These are phyloP conservation scores for Neodon shergylaensis DNA, from an alignment of 2,113 vertebrate genomes.

Conservation along the genomic window DNA sequence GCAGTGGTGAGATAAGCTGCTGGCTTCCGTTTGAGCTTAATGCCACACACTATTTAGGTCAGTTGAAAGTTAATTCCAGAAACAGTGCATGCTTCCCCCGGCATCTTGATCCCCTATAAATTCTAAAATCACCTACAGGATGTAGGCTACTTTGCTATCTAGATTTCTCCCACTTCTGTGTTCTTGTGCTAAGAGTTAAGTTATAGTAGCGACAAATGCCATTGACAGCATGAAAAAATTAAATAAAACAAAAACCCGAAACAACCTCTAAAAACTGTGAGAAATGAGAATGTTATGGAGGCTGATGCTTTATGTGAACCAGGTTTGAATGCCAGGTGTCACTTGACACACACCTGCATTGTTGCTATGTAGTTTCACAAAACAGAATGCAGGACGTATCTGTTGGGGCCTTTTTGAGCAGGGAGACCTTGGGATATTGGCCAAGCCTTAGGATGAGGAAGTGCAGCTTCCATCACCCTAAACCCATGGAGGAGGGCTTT, in stretches of 20 bases:
- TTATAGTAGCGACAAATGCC: neutral
- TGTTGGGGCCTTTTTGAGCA: neutral
- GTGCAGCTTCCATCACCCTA: neutral
- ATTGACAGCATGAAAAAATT: neutral
- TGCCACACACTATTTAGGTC: slow-evolving; percentile 12
- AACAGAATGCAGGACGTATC: neutral
- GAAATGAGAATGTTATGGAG: neutral
- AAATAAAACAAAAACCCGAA: neutral
- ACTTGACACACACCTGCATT: neutral
- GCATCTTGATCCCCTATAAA: neutral
- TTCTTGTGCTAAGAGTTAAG: slow-evolving; percentile 1
- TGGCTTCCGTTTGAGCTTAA: neutral
- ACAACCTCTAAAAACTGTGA: neutral
- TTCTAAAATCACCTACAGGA: slow-evolving; percentile 14
- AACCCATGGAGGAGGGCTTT: neutral
- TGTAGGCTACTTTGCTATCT: neutral
- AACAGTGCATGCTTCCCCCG: neutral
- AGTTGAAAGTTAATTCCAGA: slow-evolving; percentile 23
- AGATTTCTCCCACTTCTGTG: neutral
- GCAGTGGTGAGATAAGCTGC: neutral
- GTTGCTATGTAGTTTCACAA: neutral
- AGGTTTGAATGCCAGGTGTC: neutral
- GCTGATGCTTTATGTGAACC: neutral
- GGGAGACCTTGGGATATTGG: neutral
- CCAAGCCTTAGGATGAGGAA: neutral